Evolutionary conservation across 2,797 vertebrate species (phyloP), one percentile per base, ranked within the genome.

Genomic region (Phalloptychus januarius): DNA sequence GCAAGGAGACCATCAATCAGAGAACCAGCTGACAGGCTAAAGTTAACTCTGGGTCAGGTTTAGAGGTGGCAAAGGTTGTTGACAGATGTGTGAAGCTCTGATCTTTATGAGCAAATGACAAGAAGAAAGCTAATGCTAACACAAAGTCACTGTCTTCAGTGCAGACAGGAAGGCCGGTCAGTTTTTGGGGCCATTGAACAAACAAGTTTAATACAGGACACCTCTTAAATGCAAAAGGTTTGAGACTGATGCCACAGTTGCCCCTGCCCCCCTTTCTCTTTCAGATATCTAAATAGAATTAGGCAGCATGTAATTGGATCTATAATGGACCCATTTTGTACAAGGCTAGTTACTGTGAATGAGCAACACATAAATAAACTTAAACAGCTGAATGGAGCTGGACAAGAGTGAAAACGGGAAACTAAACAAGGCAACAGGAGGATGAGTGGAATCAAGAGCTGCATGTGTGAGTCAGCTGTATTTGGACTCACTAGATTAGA

Each of bases 361-460:
- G 33, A 67, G 18, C 18, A 5, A 40, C 38, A 4, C 12, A 5
- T 40, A 40, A 69, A 69, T 69, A 25, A 42, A 42, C 7, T 20
- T 13, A 69, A 44, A 69, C 65, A n/a, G 42, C 38, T 69, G 38
- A 69, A 42, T 69, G 20, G 10, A 67, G 20, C 36, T 69, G 65
- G 42, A 42, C 20, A 2, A n/a, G 38, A 13, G 61, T 5, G 18
- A 65, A 38, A 65, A 38, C 1, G 3, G 61, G 18, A 15, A 25
- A 4, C 40, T n/a, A n/a, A 42, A 69, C 36, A 25, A 7, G 65
- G 11, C 10, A 40, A 13, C 38, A 69, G 61, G 33, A 65, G 23
- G 65, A 70, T n/a, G 67, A 44, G 40, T n/a, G 67, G 67, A 23
- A 70, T 44, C 38, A n/a, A 69, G 40, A 69, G 67, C 67, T n/a